Percentiles rank a stretch among this genome's conserved stretches.
Evolutionary conservation across 2,113 vertebrate genomes (phyloP).

Genomic region (Eulemur macaco): DNA sequence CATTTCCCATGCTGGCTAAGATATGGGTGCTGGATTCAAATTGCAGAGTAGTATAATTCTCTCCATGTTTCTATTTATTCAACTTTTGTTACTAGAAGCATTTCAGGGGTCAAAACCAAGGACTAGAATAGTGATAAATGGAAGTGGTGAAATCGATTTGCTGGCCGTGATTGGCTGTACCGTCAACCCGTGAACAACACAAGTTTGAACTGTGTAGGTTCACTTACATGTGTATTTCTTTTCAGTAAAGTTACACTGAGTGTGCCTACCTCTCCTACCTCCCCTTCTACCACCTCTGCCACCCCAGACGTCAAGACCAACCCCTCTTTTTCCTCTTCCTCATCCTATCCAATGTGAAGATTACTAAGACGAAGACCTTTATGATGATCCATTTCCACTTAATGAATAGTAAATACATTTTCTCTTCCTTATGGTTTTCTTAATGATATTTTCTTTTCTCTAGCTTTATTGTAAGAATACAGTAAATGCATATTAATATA

Average conservation of each 20-base stretch:
- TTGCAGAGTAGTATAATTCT: constrained; percentile 9
- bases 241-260: background rate
- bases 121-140: background rate
- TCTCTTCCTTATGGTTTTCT: background rate
- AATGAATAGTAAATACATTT: background rate
- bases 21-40: background rate
- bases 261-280: background rate
- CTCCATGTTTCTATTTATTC: background rate
- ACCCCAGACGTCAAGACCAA: background rate
- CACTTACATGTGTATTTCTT: background rate
- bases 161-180: background rate
- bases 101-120: constrained; percentile 18
- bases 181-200: background rate
- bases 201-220: background rate
- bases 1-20: background rate
- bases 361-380: background rate
- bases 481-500: background rate
- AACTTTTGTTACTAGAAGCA: constrained; percentile 11
- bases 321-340: background rate
- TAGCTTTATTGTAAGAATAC: background rate
- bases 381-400: background rate
- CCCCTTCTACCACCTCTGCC: background rate
- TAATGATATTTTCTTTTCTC: background rate
- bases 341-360: background rate
- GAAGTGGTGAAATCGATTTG: background rate